Evolutionary conservation across 2,797 vertebrate species (phyloP).

Genomic region (Odontamblyopus lacepedii): DNA sequence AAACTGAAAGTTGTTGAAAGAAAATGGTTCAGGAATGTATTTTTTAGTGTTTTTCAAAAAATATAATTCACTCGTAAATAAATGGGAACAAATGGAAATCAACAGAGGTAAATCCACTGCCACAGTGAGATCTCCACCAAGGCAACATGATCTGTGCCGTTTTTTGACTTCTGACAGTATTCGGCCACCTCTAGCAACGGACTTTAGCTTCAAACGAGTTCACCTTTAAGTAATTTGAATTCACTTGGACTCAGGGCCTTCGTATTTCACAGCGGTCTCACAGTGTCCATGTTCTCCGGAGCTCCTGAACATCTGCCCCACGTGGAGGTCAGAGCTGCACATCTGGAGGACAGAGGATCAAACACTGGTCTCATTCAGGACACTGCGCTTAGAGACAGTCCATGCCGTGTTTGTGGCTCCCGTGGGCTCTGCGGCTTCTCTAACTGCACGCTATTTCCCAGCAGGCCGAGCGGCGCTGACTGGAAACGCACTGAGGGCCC

Average conservation of each 20-base stretch:
- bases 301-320: slow-evolving; percentile 32
- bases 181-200: too few relatives aligned
- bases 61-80: too few relatives aligned
- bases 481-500: slow-evolving; percentile 60
- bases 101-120: too few relatives aligned
- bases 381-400: slow-evolving; percentile 4
- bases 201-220: too few relatives aligned
- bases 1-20: too few relatives aligned
- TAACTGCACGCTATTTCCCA: slow-evolving; percentile 61
- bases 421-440: slow-evolving; percentile 49
- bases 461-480: slow-evolving; percentile 60
- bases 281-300: slow-evolving; percentile 40
- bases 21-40: too few relatives aligned
- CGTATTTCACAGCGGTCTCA: slow-evolving; percentile 35
- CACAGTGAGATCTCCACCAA: too few relatives aligned
- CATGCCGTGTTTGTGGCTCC: slow-evolving; percentile 35
- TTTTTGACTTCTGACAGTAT: too few relatives aligned
- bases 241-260: background rate
- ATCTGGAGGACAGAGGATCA: slow-evolving; percentile 50
- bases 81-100: too few relatives aligned
- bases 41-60: too few relatives aligned
- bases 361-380: slow-evolving; percentile 58
- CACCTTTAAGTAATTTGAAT: background rate
- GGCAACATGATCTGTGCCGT: too few relatives aligned
- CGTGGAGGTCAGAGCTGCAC: slow-evolving; percentile 45